Conservation (phyloP, 2,113 vertebrate species). For the Psilopogon haemacephalus region DNA sequence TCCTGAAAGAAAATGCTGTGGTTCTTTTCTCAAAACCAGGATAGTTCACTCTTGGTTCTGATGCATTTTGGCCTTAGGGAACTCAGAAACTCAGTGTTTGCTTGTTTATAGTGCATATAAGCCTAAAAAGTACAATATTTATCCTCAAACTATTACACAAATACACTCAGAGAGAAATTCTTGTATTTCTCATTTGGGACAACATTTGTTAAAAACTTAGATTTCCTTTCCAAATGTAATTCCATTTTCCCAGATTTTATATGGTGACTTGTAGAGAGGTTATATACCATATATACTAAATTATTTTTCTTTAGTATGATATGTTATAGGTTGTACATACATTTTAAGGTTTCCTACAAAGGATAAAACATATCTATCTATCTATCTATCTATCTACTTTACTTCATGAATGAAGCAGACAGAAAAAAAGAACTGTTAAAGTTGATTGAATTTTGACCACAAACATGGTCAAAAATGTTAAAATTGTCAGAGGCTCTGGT, state of each 20-base stretch:
- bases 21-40: not conserved
- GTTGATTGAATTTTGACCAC: not conserved
- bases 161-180: not conserved
- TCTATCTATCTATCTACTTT: too few relatives aligned
- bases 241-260: not conserved
- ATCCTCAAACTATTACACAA: not conserved
- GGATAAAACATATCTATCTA: not conserved
- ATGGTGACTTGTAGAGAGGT: fast-evolving
- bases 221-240: not conserved
- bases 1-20: not conserved
- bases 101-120: not conserved
- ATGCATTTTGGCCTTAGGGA: not conserved
- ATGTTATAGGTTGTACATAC: not conserved
- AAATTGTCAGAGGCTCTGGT: not conserved
- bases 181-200: not conserved
- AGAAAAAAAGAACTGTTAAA: not conserved
- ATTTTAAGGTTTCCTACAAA: not conserved
- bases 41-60: not conserved
- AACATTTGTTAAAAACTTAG: not conserved
- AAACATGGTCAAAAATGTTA: not conserved
- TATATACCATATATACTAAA: not conserved
- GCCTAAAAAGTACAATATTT: not conserved
- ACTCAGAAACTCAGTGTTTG: not conserved
- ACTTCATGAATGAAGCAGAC: not conserved
- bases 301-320: not conserved